Evolutionary conservation across 2,113 vertebrate species (phyloP), one percentile per base, ranked within the genome.

Genomic region (Platichthys stellatus): DNA sequence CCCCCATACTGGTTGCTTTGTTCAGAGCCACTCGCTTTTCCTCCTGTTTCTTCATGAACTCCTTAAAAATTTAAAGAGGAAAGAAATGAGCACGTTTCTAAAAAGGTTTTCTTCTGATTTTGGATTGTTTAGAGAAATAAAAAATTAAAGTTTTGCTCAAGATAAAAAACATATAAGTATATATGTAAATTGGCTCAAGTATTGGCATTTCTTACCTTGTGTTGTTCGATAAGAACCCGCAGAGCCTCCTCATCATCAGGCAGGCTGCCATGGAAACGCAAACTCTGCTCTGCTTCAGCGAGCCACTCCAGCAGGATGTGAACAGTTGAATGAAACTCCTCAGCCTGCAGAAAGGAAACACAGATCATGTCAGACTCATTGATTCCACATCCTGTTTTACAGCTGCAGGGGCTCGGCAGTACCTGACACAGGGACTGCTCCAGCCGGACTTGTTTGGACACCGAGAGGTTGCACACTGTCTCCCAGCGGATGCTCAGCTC

Each of bases 231-330:
- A 26, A 99, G 95, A 0, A 88, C 83, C 11, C 90, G 89, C 58
- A 99, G 93, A 45, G 97, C 96, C 65, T 99, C 97, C 64, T 99
- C 96, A 20, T 99, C 98, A 5, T 99, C 98, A 15, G 98, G 97
- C 74, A 99, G 96, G 78, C 94, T 79, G 2, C 97, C 98, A 0
- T 98, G 97, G 92, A 99, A 99, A 86, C 97, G 97, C 59, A 99
- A 94, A 80, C 95, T 91, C 88, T 99, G 97, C 80, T 99, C 98
- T 0, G 97, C 98, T 90, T 99, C 97, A 10, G 98, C 97, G 83
- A 99, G 92, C 98, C 98, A 99, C 82, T 99, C 98, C 89, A 99
- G 82, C 72, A 99, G 94, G 72, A 96, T 95, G 7, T 98, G 98
- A 62, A 99, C 97, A 17, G 96, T 95, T 0, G 97, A 96, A 90